Base-by-base conservation (phyloP, 2,888 invertebrate species). In the Sphaeridia pumilis region DNA sequence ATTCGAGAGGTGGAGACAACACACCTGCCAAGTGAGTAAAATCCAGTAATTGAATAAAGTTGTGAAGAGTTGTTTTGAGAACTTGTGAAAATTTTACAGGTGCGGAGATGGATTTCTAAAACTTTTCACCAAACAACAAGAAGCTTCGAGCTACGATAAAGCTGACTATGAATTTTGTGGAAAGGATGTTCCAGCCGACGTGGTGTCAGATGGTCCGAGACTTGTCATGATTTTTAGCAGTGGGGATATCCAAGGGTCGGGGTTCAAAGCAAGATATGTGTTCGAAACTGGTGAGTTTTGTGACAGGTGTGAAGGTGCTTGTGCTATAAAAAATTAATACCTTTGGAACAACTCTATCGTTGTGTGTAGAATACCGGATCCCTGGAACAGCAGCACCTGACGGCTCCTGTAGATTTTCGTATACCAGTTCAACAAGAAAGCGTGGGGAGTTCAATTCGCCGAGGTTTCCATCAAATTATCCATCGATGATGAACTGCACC, bases 141-240 rank as follows among this genome's bases (percentile, higher is more conserved):
- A 92, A 72, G 84, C 86, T 31, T 89, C 89, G 71, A 86, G 88
- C 36, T 89, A 88, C 69, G 90, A 92, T 70, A 90, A 90, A 73
- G 89, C 87, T 70, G 92, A 93, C 71, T 82, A 87, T 66, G 89
- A 89, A 71, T 78, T 93, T 68, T 95, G 94, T 70, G 94, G 94
- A 14, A 81, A 82, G 65, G 77, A 76, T 52, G 79, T 82, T 68
- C 88, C 89, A n/a, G 78, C 81, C 49, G 78, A 82, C 36, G 81
- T 92, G 57, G 80, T 69, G 50, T 92, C 92, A 49, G 87, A 89
- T 70, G 92, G 93, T 1, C 93, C 94, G 3, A 78, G 93, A 47
- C 79, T 95, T 58, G 87, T 93, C 43, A 85, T 95, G 82, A 87
- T 93, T 46, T 93, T 95, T 73, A 89, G 89, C 71, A 90, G 90